Base-by-base conservation (phyloP, 2,113 vertebrate genomes). In the Sporophila hypoxantha region DNA sequence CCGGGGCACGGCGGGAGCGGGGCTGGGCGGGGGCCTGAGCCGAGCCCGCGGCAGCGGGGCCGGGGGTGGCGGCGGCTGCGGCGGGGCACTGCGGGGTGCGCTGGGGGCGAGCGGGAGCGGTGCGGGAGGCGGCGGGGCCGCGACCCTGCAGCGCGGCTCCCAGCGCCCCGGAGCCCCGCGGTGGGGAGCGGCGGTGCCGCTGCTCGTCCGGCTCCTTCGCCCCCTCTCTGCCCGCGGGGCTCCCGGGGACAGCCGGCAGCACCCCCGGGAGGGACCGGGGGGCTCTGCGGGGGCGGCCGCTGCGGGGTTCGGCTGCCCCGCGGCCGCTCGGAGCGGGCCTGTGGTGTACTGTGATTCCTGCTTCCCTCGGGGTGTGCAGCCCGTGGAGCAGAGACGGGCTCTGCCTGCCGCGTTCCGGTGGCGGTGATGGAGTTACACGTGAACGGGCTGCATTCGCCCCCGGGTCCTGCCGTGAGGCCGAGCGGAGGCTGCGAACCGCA, bases 221-320 rank as follows among this genome's bases (percentile, higher is more conserved):
- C 34, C 27, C 68, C 25, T 56, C 14, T 16, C 18, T 10, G 30
- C 4, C 3, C 6, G n/a, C 39, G 46, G 56, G 27, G 57, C 11
- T 16, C 19, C 49, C 36, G 14, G 1, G 25, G 1, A 16, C 76
- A 21, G 52, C 44, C 34, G 15, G 64, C 44, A 25, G 1, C 44
- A 1, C 30, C 18, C 29, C 26, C 36, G 18, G 16, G 0, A 8
- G 44, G 53, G 4, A 9, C 34, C 23, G 27, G 18, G 7, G 17
- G 23, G 44, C 4, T 17, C 5, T 29, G 50, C 53, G 42, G 46
- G 21, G 46, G 76, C 73, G 8, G 64, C 3, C 81, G 0, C 22
- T 2, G 76, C n/a, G 66, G 42, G 36, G 32, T 36, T 29, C 67
- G 32, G 4, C 16, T n/a, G 46, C 2, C 30, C 34, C 3, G 5